Base-by-base conservation (phyloP, 2,797 vertebrate genomes). In the Arremon aurantiirostris region DNA sequence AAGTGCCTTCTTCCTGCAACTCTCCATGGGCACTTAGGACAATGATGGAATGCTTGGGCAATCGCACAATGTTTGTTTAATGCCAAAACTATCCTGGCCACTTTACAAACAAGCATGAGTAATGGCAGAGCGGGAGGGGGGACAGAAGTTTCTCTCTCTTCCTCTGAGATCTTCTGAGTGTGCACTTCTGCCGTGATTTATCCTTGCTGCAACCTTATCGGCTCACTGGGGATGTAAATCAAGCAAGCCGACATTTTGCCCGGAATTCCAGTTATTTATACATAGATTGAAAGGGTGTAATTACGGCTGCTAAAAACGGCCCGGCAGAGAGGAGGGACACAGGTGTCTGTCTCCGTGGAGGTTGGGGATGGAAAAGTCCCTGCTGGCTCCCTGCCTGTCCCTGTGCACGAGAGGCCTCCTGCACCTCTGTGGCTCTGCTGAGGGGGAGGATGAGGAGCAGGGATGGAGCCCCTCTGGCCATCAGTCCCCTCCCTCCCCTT, bases 241-340 rank as follows among this genome's bases (percentile, higher is more conserved):
- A 94, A 83, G 91, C 69, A 16, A 42, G 35, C 85, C 82, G 68
- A 73, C 79, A 5, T 65, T 94, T 71, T 91, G 71, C 94, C 94
- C 95, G 87, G 93, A 95, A 95, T 95, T 72, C 96, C 95, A 94
- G 88, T 90, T 96, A 91, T 94, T 94, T 96, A 88, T 91, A 71
- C 82, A 34, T 24, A 75, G 89, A 81, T 78, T 82, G 93, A 77
- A 77, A 93, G 96, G 93, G 46, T 91, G 1, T 91, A 87, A 96
- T 94, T 95, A 87, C 3, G 4, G 87, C 89, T 93, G 95, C 95
- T 94, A 94, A 93, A 94, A 80, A 11, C 1, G 2, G 84, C 89
- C 81, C 35, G 4, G 92, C 59, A 53, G 63, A 86, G 91, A 64
- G 82, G 68, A 86, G 73, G 80, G 93, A 49, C 91, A 87, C 92